Base-by-base conservation (phyloP, 2,888 invertebrate species). In the Hydriomena furcata region DNA sequence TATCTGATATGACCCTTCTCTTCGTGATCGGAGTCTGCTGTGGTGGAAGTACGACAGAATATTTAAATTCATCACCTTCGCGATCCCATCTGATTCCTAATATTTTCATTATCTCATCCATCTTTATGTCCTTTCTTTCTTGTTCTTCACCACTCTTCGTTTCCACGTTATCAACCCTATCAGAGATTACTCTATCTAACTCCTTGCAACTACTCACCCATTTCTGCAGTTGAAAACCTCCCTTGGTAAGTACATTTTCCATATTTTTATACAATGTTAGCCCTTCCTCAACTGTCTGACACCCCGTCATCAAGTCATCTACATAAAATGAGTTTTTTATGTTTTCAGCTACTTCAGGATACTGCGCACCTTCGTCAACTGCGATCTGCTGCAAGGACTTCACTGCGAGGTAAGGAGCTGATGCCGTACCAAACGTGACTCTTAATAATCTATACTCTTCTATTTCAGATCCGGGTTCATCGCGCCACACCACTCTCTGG, bases 31-130 rank as follows among this genome's bases (percentile, higher is more conserved):
- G 54, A 24, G 21, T 6, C 3, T 24, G 3, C 2, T 24, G 10
- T 7, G 11, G 6, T 0, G 62, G 57, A 0, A 69, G 30, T 5
- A 57, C 50, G 0, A 71, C 60, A 0, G 60, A 40, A 34, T 67
- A 68, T 0, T 62, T 36, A 31, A 70, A 73, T 0, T 24, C 28
- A 13, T 74, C 71, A 3, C 8, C 13, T 4, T 7, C 20, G n/a
- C 55, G 35, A 30, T 71, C 59, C 71, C 74, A 73, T 17, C 55
- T 59, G 8, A 73, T 49, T 41, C 67, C 68, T 6, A 71, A 12
- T 4, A 68, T 57, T 35, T 68, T 71, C 0, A 60, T 49, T 13
- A 58, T 27, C 7, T 49, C 38, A 36, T 70, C 66, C 11, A 40
- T 12, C 30, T 58, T 63, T 7, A 65, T 17, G 2, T 17, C 17